Evolutionary conservation across 1,140 invertebrate genomes (phyloP), one percentile per base, ranked within the genome.

Genomic region (Vollenhovia emeryi): DNA sequence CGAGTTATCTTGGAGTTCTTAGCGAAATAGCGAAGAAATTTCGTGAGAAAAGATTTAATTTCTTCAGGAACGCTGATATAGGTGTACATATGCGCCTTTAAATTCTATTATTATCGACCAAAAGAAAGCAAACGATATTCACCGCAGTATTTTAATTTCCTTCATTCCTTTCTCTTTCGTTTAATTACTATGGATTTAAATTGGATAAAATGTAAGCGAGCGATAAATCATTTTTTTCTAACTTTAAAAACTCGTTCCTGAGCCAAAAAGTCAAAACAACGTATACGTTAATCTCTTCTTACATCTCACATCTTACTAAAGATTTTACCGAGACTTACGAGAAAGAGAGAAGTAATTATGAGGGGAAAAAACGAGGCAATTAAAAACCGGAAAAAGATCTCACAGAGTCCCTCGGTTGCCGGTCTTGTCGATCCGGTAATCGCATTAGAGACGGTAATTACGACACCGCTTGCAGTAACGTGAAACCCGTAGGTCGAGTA

Each of bases 371-470:
- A 43, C 0, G 24, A 27, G n/a, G 3, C 3, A 50, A 69, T 21
- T 45, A 66, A 83, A 30, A 66, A 60, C 40, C 27, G 11, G 27
- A 55, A 48, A 50, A 71, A 27, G 48, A 85, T 64, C 15, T 59
- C 76, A 75, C 74, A 43, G 57, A 73, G 57, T 87, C 91, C 92
- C 93, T 94, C 92, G 92, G 92, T 93, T 94, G 93, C 92, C 88
- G 85, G 78, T 88, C 91, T 91, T 91, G 91, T 91, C 92, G 89
- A 92, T 93, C 90, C 89, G 85, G 90, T 94, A 94, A 94, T 92
- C 89, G 74, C 78, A 90, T 95, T 94, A 95, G 91, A 92, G 88
- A 85, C 86, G 90, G 92, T 93, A 95, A 94, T 95, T 94, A 94
- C 92, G 85, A 91, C 85, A 88, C 84, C 78, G 86, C 89, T 76